Conservation (phyloP, 2,113 vertebrate species). For the Suncus etruscus region DNA sequence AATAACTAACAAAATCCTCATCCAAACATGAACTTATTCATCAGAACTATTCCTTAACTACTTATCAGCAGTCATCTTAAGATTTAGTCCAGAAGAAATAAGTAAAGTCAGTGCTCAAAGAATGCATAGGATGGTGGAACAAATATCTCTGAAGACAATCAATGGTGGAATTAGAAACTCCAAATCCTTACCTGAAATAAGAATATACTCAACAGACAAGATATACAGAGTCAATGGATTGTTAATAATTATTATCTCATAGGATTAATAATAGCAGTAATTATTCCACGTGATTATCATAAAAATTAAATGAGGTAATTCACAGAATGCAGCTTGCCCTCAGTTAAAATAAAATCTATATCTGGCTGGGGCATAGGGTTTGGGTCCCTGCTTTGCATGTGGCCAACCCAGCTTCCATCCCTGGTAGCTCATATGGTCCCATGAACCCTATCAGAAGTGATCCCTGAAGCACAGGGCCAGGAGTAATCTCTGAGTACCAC, state of each 20-base stretch:
- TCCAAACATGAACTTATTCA: neutral
- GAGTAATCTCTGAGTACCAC: too few species aligned
- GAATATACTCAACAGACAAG: neutral
- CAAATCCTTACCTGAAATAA: neutral
- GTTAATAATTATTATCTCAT: constrained; percentile 18
- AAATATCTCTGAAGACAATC: neutral
- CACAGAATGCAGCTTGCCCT: constrained; percentile 30
- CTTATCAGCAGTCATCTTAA: neutral
- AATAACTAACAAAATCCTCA: neutral
- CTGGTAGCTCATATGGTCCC: too few species aligned
- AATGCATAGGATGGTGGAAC: neutral
- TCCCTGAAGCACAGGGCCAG: too few species aligned
- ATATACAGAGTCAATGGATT: neutral
- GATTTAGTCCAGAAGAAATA: constrained; percentile 9
- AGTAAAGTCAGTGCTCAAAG: neutral
- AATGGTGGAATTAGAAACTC: neutral
- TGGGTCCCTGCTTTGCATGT: too few species aligned
- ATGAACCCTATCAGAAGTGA: too few species aligned
- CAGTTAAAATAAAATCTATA: neutral
- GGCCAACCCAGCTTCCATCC: too few species aligned
- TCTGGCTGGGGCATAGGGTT: too few species aligned
- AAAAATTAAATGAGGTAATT: constrained; percentile 58
- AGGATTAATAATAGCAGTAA: constrained; percentile 40
- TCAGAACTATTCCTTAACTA: neutral
- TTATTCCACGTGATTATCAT: constrained; percentile 3